Conservation (phyloP, 2,888 invertebrate genomes). For the Pecten maximus region DNA sequence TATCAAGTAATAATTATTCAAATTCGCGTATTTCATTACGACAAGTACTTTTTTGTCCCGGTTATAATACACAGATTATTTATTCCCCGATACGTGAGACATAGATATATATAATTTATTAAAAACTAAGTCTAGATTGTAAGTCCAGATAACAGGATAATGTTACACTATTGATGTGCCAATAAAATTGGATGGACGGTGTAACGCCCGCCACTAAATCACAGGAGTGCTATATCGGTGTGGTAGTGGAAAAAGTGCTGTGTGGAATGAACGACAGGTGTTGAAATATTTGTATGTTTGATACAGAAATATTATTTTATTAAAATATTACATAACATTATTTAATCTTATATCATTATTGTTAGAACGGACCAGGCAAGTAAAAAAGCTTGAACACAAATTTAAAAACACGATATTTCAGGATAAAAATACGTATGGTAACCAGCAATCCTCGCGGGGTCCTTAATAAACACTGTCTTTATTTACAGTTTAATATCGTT, state of each 20-base stretch:
- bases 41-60: background rate
- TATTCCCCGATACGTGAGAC: background rate
- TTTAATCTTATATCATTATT: slow-evolving; percentile 2
- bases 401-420: too few species aligned
- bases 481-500: too few species aligned
- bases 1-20: background rate
- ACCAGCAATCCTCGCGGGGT: too few species aligned
- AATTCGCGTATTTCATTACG: background rate
- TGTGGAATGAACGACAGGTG: background rate
- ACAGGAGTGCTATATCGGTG: background rate
- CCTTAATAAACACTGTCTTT: too few species aligned
- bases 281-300: background rate
- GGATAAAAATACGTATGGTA: too few species aligned
- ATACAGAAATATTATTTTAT: background rate
- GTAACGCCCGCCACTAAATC: background rate
- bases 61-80: background rate
- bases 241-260: background rate
- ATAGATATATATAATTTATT: slow-evolving; percentile 27
- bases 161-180: slow-evolving; percentile 33
- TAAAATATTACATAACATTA: background rate
- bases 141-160: background rate
- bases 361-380: background rate
- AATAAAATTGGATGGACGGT: slow-evolving; percentile 5
- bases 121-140: background rate
- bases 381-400: too few species aligned